phyloP scores from a whole-genome alignment of 2,113 vertebrate species.

The Brevimyrus niger region DNA sequence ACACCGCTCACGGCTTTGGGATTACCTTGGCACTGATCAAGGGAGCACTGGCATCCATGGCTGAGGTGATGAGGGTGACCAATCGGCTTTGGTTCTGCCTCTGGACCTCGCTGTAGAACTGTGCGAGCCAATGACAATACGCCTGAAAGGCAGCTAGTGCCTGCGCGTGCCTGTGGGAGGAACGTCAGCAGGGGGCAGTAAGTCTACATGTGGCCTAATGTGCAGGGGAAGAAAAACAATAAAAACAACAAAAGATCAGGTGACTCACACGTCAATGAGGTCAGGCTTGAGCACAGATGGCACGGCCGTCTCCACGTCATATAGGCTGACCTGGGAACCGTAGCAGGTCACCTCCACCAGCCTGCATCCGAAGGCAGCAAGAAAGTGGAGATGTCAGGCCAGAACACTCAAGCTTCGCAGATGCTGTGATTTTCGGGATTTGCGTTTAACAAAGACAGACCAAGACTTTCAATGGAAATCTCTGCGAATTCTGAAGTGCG shows the following conservation, averaged over 20 bases:
- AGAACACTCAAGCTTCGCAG: neutral
- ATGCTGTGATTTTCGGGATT: neutral
- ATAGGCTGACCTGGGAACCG: conserved; percentile 87
- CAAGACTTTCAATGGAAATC: neutral
- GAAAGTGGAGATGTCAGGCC: neutral
- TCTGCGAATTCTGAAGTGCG: neutral
- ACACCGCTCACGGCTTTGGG: neutral
- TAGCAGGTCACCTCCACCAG: conserved; percentile 92
- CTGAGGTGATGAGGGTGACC: conserved; percentile 80
- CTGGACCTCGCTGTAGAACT: conserved; percentile 90
- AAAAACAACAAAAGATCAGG: neutral
- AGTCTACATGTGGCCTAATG: neutral
- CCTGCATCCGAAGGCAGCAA: conserved; percentile 50
- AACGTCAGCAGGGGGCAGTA: neutral
- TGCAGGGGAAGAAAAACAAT: neutral
- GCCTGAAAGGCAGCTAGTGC: conserved; percentile 91
- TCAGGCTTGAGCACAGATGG: conserved; percentile 94
- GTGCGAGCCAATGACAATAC: conserved; percentile 91
- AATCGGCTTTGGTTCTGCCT: conserved; percentile 84
- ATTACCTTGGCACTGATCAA: conserved; percentile 92
- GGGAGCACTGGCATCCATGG: conserved; percentile 81
- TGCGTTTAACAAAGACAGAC: neutral
- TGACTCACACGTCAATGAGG: conserved; percentile 93
- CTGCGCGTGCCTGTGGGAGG: conserved; percentile 76
- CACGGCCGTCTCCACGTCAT: conserved; percentile 93